phyloP scores from a whole-genome alignment of 1,140 invertebrate genomes.

The Drosophila seguyi region DNA sequence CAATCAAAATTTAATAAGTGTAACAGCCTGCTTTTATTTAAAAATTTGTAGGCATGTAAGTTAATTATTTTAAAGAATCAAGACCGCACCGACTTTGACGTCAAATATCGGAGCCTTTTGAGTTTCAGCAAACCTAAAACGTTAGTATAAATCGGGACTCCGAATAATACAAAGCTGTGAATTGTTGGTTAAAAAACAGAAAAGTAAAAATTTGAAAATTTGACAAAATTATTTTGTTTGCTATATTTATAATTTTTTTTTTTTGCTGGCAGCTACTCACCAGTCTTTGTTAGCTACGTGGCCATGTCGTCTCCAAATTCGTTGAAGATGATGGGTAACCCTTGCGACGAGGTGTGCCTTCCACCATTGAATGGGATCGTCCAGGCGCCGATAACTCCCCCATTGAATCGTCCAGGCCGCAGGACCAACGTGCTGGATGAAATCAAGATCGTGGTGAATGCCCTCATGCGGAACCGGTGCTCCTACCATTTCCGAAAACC shows the following conservation, averaged over 20 bases:
- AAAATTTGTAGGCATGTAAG: too few relatives aligned
- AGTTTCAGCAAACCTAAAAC: too few relatives aligned
- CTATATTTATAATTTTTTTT: not conserved
- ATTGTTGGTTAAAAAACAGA: not conserved
- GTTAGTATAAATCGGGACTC: not conserved
- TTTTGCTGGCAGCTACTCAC: not conserved
- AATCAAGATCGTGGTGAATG: conserved; percentile 21
- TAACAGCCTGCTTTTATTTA: too few relatives aligned
- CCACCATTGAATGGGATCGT: conserved; percentile 43
- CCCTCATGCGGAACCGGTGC: conserved; percentile 14
- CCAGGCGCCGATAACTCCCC: conserved; percentile 37
- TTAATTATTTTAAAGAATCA: not conserved
- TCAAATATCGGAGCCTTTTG: not conserved
- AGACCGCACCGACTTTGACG: not conserved
- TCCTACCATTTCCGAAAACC: conserved; percentile 32
- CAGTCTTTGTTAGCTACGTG: not conserved
- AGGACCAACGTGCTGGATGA: conserved; percentile 35
- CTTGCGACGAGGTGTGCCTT: conserved; percentile 1
- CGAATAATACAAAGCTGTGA: not conserved
- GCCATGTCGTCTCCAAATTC: not conserved
- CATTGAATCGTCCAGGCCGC: conserved; percentile 17
- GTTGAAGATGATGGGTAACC: not conserved
- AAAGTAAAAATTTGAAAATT: not conserved
- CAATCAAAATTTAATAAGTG: too few relatives aligned
- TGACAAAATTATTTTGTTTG: too few relatives aligned